Evolutionary conservation across 2,797 vertebrate genomes (phyloP), one percentile per base, ranked within the genome.

Genomic region (Tarsius wallacei): DNA sequence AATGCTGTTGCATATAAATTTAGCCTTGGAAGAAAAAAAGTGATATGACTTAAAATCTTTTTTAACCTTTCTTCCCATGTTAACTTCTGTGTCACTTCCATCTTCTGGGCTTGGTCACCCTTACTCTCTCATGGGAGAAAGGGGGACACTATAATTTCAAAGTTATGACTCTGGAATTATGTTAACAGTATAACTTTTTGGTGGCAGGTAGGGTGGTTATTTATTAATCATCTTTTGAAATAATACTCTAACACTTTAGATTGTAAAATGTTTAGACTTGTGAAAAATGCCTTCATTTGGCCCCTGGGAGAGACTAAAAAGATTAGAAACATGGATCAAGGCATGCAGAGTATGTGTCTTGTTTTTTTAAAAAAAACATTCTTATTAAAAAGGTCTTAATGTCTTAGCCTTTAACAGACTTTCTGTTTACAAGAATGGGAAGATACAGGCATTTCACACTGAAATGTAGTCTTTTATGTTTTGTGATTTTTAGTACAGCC

Each of bases 101-200:
- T 59, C 66, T 77, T 87, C 55, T 83, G 76, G 93, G 28, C 63
- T 71, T 77, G 85, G 59, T 86, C 61, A 81, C 70, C 59, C 2
- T 93, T 77, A 49, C 33, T 84, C 53, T 96, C 22, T 71, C 14
- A 28, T 74, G 68, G 63, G 87, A 87, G 47, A 94, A 78, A 94
- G 61, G 73, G 68, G 16, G 1, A 33, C 63, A n/a, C 85, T 80
- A 76, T 92, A 53, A 85, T 94, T 93, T 87, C 51, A 94, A 3
- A 89, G 63, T 91, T 95, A 85, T 68, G 83, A 94, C n/a, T 33
- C 49, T 86, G 73, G 64, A 95, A 89, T 22, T 86, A 36, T 61
- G 21, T 85, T 82, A 74, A 55, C 66, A 76, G 2, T 87, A 7
- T 53, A 83, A 80, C 42, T 85, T 91, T 77, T 81, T 55, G 81